Evolutionary conservation across 2,113 vertebrate genomes (phyloP), one percentile per base, ranked within the genome.

Genomic region (Upupa epops): DNA sequence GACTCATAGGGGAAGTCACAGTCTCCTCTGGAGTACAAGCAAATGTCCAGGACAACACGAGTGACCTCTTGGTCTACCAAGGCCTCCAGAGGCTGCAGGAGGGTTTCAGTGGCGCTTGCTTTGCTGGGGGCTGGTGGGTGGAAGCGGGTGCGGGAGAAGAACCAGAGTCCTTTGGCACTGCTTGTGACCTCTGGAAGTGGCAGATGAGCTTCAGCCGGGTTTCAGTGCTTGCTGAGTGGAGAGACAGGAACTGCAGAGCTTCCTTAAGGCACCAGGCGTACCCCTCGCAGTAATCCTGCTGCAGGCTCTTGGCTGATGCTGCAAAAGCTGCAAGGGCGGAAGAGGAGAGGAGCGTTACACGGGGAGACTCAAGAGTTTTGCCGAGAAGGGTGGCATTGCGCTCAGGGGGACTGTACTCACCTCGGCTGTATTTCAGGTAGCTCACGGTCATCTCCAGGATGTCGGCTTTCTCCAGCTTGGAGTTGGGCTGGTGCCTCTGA

Each of bases 391-490:
- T 9, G 25, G 34, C 31, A 13, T 49, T 1, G 12, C 9, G 2
- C 4, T 8, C 34, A 5, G 1, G 2, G 24, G 22, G 31, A 19
- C 3, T n/a, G 49, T 24, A 12, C 97, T 96, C 93, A 98, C 98
- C 97, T 92, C 94, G 94, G 83, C 98, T 98, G 90, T 97, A 97
- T 78, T 97, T 98, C 86, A 98, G 96, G 90, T 98, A 98, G 97
- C 97, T 98, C 90, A 98, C 98, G 0, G 98, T 98, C 98, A 98
- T 98, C 96, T 98, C 98, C 96, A 98, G 95, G 89, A 98, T 98
- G 91, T 98, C 98, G 0, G 98, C 98, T 92, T 98, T 98, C 96
- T 98, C 98, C 93, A 98, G 97, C 96, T 98, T 98, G 94, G 98
- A 97, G 93, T 96, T 98, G 95, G 98, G 98, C 94, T 98, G 98